Percentiles rank a stretch among this genome's conserved stretches.
phyloP scores from a whole-genome alignment of 2,113 vertebrate genomes.

The Myrmophylax atrothorax region DNA sequence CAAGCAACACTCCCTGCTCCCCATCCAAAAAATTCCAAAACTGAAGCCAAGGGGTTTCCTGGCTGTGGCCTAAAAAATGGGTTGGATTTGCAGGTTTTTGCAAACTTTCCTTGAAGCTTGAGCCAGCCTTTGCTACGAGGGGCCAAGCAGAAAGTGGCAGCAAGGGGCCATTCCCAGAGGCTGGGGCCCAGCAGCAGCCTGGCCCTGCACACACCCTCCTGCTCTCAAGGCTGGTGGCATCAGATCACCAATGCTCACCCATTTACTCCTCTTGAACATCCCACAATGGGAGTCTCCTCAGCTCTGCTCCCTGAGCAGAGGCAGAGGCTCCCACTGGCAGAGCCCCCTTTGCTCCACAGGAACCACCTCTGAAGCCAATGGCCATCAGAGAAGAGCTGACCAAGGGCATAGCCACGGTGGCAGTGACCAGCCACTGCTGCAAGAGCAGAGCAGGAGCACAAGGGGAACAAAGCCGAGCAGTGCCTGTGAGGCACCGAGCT shows the following conservation, averaged over 20 bases:
- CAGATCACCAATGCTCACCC: background rate
- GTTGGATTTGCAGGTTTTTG: background rate
- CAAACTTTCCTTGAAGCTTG: background rate
- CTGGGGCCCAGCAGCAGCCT: background rate
- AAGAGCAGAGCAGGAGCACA: background rate
- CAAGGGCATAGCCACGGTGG: rapidly evolving
- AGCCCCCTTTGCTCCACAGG: rapidly evolving
- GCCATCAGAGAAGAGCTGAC: background rate
- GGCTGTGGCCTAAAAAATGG: background rate
- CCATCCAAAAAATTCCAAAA: background rate
- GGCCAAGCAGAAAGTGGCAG: background rate
- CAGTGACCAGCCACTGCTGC: background rate
- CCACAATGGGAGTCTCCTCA: background rate
- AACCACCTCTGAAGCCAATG: background rate
- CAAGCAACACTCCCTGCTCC: background rate
- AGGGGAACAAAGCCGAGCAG: background rate
- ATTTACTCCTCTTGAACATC: background rate
- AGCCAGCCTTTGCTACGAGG: background rate
- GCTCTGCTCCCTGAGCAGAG: background rate
- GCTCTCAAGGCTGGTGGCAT: rapidly evolving
- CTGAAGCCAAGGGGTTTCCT: background rate
- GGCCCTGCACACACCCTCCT: background rate
- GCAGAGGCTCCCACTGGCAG: background rate
- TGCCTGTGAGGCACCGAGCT: background rate
- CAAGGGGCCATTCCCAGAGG: background rate